Evolutionary conservation across 2,113 vertebrate genomes (phyloP).

Genomic region (Ptilorrhoa leucosticta): DNA sequence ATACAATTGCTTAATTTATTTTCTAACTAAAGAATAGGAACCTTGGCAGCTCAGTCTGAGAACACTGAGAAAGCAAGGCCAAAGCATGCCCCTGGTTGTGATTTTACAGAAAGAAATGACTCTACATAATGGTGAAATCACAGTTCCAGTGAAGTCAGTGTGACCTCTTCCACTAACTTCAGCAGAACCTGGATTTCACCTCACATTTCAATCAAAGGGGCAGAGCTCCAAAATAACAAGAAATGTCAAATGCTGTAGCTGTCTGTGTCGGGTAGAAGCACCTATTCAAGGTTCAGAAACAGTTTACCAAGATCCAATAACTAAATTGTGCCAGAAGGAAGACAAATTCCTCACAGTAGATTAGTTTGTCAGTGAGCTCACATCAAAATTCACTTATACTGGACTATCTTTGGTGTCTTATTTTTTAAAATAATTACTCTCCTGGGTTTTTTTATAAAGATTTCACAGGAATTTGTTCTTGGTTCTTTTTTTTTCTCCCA

Average conservation of each 20-base stretch:
- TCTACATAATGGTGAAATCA: background rate
- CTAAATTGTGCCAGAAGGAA: slow-evolving; percentile 23
- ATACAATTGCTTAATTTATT: background rate
- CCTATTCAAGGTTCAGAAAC: slow-evolving; percentile 48
- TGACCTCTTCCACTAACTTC: slow-evolving; percentile 31
- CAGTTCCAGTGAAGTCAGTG: background rate
- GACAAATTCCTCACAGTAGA: slow-evolving; percentile 20
- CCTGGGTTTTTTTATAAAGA: background rate
- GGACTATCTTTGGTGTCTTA: background rate
- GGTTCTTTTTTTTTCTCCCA: background rate
- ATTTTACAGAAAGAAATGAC: background rate
- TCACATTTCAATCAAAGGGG: slow-evolving; percentile 52
- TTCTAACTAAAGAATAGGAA: background rate
- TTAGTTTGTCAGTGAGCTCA: background rate
- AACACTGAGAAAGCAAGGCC: background rate
- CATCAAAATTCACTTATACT: background rate
- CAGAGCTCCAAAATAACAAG: slow-evolving; percentile 27
- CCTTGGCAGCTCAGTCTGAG: background rate
- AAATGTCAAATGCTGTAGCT: slow-evolving; percentile 38
- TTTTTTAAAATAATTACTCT: background rate
- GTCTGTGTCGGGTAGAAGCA: background rate
- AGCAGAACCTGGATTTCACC: slow-evolving; percentile 39
- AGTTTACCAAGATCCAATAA: slow-evolving; percentile 37
- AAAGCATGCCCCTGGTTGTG: background rate
- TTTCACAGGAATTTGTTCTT: background rate